phyloP scores from a whole-genome alignment of 2,888 invertebrate species.

The Sipunculus nudus region DNA sequence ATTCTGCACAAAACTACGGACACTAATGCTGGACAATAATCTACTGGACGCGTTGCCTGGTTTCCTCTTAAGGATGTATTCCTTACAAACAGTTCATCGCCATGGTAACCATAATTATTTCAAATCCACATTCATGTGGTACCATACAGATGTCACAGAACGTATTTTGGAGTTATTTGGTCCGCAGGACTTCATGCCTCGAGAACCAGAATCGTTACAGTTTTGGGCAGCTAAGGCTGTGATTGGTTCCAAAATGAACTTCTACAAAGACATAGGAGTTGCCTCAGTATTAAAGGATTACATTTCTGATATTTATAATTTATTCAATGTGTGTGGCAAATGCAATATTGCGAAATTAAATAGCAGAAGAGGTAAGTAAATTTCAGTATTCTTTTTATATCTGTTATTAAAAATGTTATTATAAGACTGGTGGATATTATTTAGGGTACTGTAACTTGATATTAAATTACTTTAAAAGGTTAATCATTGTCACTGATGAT shows the following conservation, averaged over 20 bases:
- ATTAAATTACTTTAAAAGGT: no score
- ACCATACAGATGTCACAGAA: slow-evolving; percentile 68
- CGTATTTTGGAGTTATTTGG: slow-evolving; percentile 62
- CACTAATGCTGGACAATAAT: slow-evolving; percentile 68
- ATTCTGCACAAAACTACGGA: slow-evolving; percentile 64
- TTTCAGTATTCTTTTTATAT: not conserved
- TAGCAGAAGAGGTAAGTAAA: slow-evolving; percentile 58
- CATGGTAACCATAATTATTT: slow-evolving; percentile 70
- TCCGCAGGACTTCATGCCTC: slow-evolving; percentile 32
- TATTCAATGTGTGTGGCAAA: slow-evolving; percentile 66
- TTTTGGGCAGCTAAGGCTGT: slow-evolving; percentile 65
- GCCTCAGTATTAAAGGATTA: slow-evolving; percentile 66
- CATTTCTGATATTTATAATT: slow-evolving; percentile 64
- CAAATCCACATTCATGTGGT: slow-evolving; percentile 70
- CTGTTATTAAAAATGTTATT: no score
- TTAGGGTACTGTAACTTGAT: no score
- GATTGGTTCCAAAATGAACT: slow-evolving; percentile 65
- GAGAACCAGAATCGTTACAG: slow-evolving; percentile 53
- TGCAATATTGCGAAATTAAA: slow-evolving; percentile 59
- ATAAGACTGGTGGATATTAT: no score
- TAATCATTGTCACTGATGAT: no score
- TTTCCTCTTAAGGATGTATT: slow-evolving; percentile 66
- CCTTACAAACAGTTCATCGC: slow-evolving; percentile 67
- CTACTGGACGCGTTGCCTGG: slow-evolving; percentile 68
- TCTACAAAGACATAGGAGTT: slow-evolving; percentile 60